Conservation (phyloP, 2,888 invertebrate genomes). For the Tenthredo scrophulariae region DNA sequence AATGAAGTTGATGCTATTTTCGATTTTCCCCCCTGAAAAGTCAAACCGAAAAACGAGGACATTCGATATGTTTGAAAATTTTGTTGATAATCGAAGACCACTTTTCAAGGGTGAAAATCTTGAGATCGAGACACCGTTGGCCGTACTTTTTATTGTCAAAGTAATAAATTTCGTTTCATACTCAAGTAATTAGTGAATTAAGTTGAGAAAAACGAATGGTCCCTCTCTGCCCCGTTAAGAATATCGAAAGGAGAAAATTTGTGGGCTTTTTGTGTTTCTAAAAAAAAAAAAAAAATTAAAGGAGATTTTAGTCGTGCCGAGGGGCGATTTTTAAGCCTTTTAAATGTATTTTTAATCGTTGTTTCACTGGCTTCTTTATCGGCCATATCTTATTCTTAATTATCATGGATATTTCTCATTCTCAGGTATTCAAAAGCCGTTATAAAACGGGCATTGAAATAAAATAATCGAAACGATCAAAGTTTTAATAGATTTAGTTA, state of each 20-base stretch:
- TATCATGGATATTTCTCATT: conserved; percentile 59
- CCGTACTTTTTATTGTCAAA: not conserved
- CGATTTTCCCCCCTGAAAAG: too few species aligned
- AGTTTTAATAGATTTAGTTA: conserved; percentile 62
- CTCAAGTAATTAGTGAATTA: not conserved
- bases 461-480: conserved; percentile 60
- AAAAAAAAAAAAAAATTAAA: not conserved
- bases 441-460: conserved; percentile 58
- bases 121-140: not conserved
- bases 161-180: not conserved
- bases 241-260: not conserved
- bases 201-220: not conserved
- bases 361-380: conserved; percentile 14
- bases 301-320: not conserved
- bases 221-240: not conserved
- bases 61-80: too few species aligned
- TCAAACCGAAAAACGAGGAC: not conserved
- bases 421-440: conserved; percentile 58
- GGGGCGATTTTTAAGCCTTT: not conserved
- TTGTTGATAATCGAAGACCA: not conserved
- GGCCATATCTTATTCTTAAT: not conserved
- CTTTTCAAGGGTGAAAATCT: not conserved
- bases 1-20: not conserved
- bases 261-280: not conserved
- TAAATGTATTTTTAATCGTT: conserved; percentile 18